These are phyloP conservation scores for Sinodicranocentrus sp. DNA, from an alignment of 2,888 invertebrate genomes.

Conservation along the genomic window DNA sequence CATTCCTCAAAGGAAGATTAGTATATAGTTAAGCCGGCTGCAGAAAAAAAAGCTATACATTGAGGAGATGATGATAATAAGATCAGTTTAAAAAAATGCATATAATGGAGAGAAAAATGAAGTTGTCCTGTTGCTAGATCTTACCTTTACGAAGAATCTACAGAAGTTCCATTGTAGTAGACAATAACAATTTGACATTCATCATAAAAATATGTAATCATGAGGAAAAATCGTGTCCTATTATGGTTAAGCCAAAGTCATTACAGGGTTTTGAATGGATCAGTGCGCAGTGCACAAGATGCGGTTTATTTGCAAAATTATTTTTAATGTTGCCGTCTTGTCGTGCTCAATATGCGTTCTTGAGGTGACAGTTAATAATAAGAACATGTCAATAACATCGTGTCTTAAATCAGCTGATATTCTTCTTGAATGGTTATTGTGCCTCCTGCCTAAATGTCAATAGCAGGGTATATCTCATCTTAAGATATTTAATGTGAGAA, in stretches of 20 bases:
- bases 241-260: conserved; percentile 52
- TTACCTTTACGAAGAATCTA: not conserved
- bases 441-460: not conserved
- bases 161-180: conserved; percentile 25
- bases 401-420: too few relatives aligned
- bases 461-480: not conserved
- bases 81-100: too few relatives aligned
- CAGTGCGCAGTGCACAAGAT: too few relatives aligned
- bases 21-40: too few relatives aligned
- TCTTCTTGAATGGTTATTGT: not conserved
- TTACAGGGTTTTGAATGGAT: too few relatives aligned
- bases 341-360: too few relatives aligned
- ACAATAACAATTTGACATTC: conserved; percentile 58
- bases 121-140: not conserved
- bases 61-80: too few relatives aligned
- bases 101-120: too few relatives aligned
- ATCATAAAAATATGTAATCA: conserved; percentile 33
- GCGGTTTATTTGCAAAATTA: too few relatives aligned
- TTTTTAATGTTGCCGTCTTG: too few relatives aligned
- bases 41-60: too few relatives aligned
- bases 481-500: conserved; percentile 84
- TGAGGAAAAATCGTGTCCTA: conserved; percentile 55
- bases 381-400: conserved; percentile 42
- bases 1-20: conserved; percentile 23
- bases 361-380: conserved; percentile 43